Base-by-base conservation (phyloP, 1,140 invertebrate species). In the Micrasema minimum region DNA sequence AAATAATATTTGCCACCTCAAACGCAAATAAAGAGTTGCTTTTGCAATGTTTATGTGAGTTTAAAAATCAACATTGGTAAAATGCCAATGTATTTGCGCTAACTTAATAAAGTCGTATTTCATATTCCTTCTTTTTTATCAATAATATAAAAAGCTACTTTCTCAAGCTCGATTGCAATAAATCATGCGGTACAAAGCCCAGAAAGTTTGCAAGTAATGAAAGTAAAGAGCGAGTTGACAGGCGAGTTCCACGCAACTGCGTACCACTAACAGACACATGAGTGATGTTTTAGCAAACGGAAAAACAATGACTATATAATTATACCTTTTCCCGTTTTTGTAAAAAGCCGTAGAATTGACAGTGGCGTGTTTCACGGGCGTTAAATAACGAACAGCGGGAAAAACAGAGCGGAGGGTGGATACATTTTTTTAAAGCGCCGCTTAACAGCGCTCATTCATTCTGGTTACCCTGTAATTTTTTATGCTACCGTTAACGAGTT, bases 251-350 rank as follows among this genome's bases (percentile, higher is more conserved):
- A 61, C 37, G 57, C 57, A 41, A 12, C 35, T 31, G 51, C 14
- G 23, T 26, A 14, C 55, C 16, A 18, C 31, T 12, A 38, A 20
- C 55, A 14, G 55, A 41, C 31, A 41, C 31, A 14, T 18, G 57
- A 22, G 37, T 22, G 57, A 38, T 61, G 57, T 41, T 61, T 61
- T 22, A 61, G 57, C 57, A 61, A 61, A 61, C 57, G 57, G 37
- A 41, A 61, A 59, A 61, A 61, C 57, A 61, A 61, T 61, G 57
- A 61, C 57, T 38, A 61, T 61, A 61, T 61, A 61, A 61, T 61
- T 61, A 61, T 61, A 66, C 50, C 20, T 22, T 43, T 43, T 65
- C 62, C 31, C 14, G 18, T 35, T 43, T 22, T 6, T 16, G 12
- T n/a, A 65, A 65, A 65, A 65, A 31, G 18, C 41, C 23, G 59